Conservation (phyloP, 2,797 vertebrate species). For the Tokudaia muenninki region DNA sequence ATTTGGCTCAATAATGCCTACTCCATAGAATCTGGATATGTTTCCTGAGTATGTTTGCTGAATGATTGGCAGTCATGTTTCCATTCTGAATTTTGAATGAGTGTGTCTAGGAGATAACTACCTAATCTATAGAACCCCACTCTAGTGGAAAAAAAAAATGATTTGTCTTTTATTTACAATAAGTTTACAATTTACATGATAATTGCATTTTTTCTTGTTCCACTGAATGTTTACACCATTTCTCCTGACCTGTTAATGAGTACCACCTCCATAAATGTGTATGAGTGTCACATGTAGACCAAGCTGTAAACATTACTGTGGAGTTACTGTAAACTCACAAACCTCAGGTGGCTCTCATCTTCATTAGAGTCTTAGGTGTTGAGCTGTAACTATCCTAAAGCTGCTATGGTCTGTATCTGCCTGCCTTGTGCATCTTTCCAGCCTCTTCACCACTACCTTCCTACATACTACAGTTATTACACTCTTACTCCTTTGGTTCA, state of each 20-base stretch:
- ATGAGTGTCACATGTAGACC: slow-evolving; percentile 74
- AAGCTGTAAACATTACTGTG: slow-evolving; percentile 76
- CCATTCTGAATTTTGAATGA: not conserved
- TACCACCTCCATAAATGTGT: slow-evolving; percentile 64
- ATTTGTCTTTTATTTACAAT: not conserved
- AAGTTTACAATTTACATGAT: not conserved
- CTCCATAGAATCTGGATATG: not conserved
- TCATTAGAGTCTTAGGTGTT: slow-evolving; percentile 67
- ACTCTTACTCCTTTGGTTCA: slow-evolving; percentile 75
- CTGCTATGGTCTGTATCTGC: slow-evolving; percentile 10
- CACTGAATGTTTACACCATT: not conserved
- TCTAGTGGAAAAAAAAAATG: not conserved
- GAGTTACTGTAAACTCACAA: slow-evolving; percentile 76
- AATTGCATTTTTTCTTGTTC: not conserved
- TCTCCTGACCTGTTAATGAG: slow-evolving; percentile 56
- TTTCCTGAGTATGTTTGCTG: not conserved
- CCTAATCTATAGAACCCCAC: not conserved
- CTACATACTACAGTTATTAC: slow-evolving; percentile 49
- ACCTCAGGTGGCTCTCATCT: slow-evolving; percentile 77
- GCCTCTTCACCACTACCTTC: slow-evolving; percentile 40
- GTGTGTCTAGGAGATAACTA: not conserved
- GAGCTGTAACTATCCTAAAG: not conserved
- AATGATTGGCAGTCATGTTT: not conserved
- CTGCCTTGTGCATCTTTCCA: not conserved
- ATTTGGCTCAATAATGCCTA: too few species aligned